These are phyloP conservation scores for Drosophila glabriapex DNA, from an alignment of 2,888 invertebrate species.

Conservation along the genomic window DNA sequence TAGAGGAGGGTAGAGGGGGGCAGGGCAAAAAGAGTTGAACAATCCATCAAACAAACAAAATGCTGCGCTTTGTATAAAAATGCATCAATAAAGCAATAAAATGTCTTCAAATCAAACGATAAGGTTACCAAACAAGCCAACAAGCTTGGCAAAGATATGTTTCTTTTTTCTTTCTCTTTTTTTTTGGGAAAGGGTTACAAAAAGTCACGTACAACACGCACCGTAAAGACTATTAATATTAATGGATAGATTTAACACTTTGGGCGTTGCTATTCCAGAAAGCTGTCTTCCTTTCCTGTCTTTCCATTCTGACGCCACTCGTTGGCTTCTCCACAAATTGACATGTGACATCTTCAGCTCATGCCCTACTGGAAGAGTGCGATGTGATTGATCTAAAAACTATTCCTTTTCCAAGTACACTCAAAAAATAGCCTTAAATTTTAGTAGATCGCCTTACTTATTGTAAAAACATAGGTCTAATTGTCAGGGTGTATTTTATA, in stretches of 20 bases:
- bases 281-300: conserved; percentile 47
- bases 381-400: conserved; percentile 45
- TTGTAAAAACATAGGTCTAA: no score
- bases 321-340: conserved; percentile 62
- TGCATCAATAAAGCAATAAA: conserved; percentile 82
- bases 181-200: conserved; percentile 68
- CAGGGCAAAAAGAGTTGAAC: conserved; percentile 51
- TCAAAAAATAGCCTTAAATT: neutral
- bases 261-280: conserved; percentile 73
- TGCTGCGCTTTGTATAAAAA: conserved; percentile 73
- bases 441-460: neutral
- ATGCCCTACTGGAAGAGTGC: conserved; percentile 38
- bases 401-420: neutral
- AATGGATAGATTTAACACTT: conserved; percentile 82
- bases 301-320: conserved; percentile 32
- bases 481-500: no score
- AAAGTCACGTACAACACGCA: conserved; percentile 81
- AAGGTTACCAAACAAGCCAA: conserved; percentile 43
- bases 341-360: conserved; percentile 67
- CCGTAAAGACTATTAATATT: conserved; percentile 79
- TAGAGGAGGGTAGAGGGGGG: conserved; percentile 24
- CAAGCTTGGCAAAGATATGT: conserved; percentile 65
- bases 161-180: neutral
- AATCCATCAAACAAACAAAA: conserved; percentile 77
- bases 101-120: conserved; percentile 81